Base-by-base conservation (phyloP, 2,797 vertebrate genomes). In the Scolopax rusticola region DNA sequence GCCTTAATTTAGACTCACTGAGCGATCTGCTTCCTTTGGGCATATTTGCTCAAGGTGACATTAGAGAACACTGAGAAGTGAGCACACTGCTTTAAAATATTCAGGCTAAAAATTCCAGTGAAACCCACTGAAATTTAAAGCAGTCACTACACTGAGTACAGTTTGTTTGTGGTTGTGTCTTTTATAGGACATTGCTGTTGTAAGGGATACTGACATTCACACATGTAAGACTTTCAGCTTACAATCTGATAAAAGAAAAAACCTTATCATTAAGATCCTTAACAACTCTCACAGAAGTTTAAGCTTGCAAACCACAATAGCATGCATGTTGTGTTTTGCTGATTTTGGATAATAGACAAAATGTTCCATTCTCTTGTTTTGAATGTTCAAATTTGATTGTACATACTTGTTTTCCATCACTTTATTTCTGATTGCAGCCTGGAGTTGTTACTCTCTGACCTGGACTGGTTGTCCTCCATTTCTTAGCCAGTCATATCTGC, bases 31-130 rank as follows among this genome's bases (percentile, higher is more conserved):
- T 89, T 97, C 96, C 96, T 96, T 93, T 96, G 96, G 96, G 96
- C 81, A 82, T 96, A 90, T 95, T 90, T 90, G 90, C 32, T 96
- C 80, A 97, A 96, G 95, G 96, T 96, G 95, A 96, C 94, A 94
- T 95, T 95, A 94, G 24, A 87, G 65, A 92, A 69, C 71, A 69
- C 5, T 84, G 79, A 32, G 51, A 95, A 88, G 51, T 50, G 75
- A 93, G 67, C 23, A 73, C 21, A 24, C 5, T 51, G 64, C 45
- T 88, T 89, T 63, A 79, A 76, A 94, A 74, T 57, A 61, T 50
- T 89, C 90, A 89, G 27, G 45, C 45, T 92, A 89, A 91, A 96
- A 94, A 53, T 82, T 94, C 90, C 23, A 83, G 40, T 38, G 27
- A 82, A 93, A 87, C 15, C 13, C 45, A 91, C 30, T 47, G 63